Evolutionary conservation across 2,797 vertebrate species (phyloP), one percentile per base, ranked within the genome.

Genomic region (Syngnathus rostellatus): DNA sequence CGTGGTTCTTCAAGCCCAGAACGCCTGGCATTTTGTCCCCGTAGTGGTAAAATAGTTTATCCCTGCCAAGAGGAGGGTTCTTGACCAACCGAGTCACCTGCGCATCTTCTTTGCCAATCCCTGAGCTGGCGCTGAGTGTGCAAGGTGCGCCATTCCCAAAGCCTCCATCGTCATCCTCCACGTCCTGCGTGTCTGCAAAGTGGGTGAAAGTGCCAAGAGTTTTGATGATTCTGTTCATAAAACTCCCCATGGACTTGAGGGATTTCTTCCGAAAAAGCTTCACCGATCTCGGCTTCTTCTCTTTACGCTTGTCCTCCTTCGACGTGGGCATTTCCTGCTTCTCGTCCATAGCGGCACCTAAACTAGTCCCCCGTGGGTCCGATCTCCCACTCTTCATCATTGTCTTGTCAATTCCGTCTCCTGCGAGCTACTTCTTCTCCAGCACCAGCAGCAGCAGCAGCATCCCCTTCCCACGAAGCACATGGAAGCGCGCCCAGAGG

Each of bases 1-100:
- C 95, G 85, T 96, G 95, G 86, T 98, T 97, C 64, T 95, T 96
- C 85, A 98, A 85, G 38, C 96, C 95, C 81, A 93, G 86, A 0
- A 92, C 94, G 0, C 94, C 95, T 0, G 95, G 95, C 17, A 89
- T 85, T 62, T 88, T 90, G 4, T 91, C 89, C 3, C 89, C 91
- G 70, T 83, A 90, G 8, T 82, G 84, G 75, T 78, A 72, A 0
- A 85, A 76, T 4, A 91, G 79, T 38, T 86, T 86, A 0, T 92
- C 90, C 63, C 81, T 82, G 77, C 74, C 59, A 2, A 61, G 39
- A 21, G 59, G 23, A 25, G 12, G 40, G 71, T 71, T 88, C 55
- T 83, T 86, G 50, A 50, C 72, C 21, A 40, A 67, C 6, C 74
- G 72, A 0, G 59, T 50, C 69, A 40, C 77, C 55, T 76, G 83